Conservation (phyloP, 2,113 vertebrate genomes). For the Pedetes capensis region DNA sequence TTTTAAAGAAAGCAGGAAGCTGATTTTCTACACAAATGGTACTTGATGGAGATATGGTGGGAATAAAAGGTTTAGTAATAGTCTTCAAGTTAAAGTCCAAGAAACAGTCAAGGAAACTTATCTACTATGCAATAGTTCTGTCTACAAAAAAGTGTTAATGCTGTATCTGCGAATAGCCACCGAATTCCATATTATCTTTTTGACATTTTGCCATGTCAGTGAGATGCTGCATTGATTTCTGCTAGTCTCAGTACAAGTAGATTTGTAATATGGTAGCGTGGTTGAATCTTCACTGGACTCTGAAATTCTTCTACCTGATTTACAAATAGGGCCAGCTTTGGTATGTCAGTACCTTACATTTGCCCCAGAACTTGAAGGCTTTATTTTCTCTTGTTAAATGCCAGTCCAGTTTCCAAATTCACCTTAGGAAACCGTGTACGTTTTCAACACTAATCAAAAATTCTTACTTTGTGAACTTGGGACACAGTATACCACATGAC, state of each 20-base stretch:
- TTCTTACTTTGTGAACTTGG: not conserved
- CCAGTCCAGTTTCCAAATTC: not conserved
- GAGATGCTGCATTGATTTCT: constrained; percentile 21
- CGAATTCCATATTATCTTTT: constrained; percentile 1
- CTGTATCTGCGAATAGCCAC: not conserved
- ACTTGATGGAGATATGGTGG: constrained; percentile 67
- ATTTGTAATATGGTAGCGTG: not conserved
- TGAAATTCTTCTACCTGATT: constrained; percentile 3
- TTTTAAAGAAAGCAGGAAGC: constrained; percentile 68
- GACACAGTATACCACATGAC: not conserved
- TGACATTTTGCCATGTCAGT: constrained; percentile 21
- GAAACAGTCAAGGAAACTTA: constrained; percentile 49
- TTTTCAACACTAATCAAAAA: not conserved
- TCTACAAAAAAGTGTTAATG: constrained; percentile 34
- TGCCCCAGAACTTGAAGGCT: not conserved
- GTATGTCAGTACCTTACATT: not conserved
- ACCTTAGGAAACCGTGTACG: not conserved
- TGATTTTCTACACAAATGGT: constrained; percentile 73
- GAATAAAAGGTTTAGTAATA: constrained; percentile 61
- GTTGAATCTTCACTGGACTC: not conserved
- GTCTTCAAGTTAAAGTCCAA: constrained; percentile 63
- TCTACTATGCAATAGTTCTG: constrained; percentile 39
- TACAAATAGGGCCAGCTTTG: not conserved
- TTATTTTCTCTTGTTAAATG: not conserved
- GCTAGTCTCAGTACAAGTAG: not conserved